Conservation (phyloP, 2,888 invertebrate genomes). For the Nomada ferruginata region DNA sequence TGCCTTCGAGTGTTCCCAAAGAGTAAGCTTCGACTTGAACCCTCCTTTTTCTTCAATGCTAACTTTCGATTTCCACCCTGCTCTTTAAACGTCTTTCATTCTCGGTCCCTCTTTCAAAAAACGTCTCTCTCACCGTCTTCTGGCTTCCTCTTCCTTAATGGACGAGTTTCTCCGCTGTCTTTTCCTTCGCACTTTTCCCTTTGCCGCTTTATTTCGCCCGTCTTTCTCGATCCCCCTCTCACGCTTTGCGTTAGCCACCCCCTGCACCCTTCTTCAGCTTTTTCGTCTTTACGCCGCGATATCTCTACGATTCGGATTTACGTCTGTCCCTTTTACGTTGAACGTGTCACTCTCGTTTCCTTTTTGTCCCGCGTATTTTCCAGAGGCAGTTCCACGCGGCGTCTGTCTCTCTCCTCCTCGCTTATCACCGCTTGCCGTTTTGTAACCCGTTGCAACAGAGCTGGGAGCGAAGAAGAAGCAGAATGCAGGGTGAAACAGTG, state of each 20-base stretch:
- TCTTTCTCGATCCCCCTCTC: conserved; percentile 32
- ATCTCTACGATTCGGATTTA: conserved; percentile 29
- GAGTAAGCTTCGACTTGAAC: conserved; percentile 19
- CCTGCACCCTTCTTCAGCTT: background rate
- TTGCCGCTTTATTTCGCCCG: conserved; percentile 12
- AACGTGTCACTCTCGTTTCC: conserved; percentile 26
- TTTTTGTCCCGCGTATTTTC: conserved; percentile 6
- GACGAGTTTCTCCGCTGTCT: conserved; percentile 2
- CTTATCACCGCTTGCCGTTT: conserved; percentile 46
- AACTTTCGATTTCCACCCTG: conserved; percentile 31
- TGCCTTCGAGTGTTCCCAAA: conserved; percentile 32
- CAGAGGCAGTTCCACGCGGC: background rate
- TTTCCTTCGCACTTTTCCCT: conserved; percentile 28
- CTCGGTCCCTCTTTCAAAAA: background rate
- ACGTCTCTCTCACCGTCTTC: background rate
- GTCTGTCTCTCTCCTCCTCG: conserved; percentile 39
- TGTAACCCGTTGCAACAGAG: conserved; percentile 25
- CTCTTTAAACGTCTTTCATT: background rate
- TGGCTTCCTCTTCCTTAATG: conserved; percentile 16
- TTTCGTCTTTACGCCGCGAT: conserved; percentile 6
- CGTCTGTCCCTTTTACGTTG: conserved; percentile 10
- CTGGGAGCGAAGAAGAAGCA: conserved; percentile 21
- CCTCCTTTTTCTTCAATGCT: background rate
- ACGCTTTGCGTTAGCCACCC: conserved; percentile 23
- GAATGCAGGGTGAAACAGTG: conserved; percentile 35